Conservation (phyloP, 2,113 vertebrate species). For the Tautogolabrus adspersus region DNA sequence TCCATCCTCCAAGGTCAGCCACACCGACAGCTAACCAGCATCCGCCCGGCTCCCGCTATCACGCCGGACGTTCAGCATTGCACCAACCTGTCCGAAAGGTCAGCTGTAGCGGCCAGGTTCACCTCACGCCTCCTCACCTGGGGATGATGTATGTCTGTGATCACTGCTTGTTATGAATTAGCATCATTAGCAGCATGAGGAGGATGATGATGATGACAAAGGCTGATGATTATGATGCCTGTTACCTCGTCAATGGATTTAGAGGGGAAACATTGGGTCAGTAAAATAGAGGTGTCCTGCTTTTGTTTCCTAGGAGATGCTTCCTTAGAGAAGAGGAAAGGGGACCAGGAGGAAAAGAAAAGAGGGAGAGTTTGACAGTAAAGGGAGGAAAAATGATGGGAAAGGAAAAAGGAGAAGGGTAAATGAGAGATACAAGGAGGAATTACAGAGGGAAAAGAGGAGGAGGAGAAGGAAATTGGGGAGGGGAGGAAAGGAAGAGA, state of each 20-base stretch:
- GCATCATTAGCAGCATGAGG: conserved; percentile 33
- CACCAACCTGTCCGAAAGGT: conserved; percentile 52
- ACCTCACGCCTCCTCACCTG: conserved; percentile 25
- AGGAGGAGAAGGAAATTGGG: no score
- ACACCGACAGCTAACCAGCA: conserved; percentile 38
- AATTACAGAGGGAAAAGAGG: no score
- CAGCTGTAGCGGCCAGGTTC: conserved; percentile 22
- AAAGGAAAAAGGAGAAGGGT: no score
- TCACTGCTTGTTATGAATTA: conserved; percentile 44
- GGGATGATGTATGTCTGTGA: conserved; percentile 20
- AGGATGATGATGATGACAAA: conserved; percentile 43
- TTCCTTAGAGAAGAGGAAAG: not conserved
- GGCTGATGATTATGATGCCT: conserved; percentile 23
- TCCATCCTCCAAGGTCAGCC: conserved; percentile 53
- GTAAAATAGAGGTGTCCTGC: not conserved
- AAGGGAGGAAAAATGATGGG: no score
- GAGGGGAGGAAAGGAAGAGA: not conserved
- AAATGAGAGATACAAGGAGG: not conserved
- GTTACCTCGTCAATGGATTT: conserved; percentile 23
- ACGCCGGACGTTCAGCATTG: conserved; percentile 6
- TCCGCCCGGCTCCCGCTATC: conserved; percentile 43
- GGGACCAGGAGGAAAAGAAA: not conserved
- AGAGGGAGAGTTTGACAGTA: no score
- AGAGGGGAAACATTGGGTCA: not conserved
- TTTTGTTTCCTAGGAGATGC: not conserved